Base-by-base conservation (phyloP, 2,113 vertebrate genomes). In the Vicugna pacos region DNA sequence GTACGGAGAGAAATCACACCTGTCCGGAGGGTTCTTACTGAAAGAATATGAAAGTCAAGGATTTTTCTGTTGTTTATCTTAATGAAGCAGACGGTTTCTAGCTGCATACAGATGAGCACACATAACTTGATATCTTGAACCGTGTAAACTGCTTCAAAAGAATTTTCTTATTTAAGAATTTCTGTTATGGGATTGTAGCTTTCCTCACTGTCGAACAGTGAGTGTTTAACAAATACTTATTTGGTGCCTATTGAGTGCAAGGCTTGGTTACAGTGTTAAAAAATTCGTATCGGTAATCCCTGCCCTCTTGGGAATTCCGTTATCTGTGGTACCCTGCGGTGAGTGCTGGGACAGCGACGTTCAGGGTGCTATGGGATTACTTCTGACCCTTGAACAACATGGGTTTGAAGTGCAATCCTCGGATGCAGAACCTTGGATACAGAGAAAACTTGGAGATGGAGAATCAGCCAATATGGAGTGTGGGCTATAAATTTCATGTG, bases 51-150 rank as follows among this genome's bases (percentile, higher is more conserved):
- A 12, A 76, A 64, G 22, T 54, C 76, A 85, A 69, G 54, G 70
- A 32, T 54, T 60, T 87, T 73, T 89, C 52, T 64, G 54, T 86
- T 85, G 16, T 77, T 70, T 60, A 32, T 38, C 19, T 83, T 62
- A 38, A 94, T 67, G 54, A 95, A 88, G 24, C 76, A 38, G 83
- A 70, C 75, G 65, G 62, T 46, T 65, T 95, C 30, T 16, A 84
- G 73, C 60, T 81, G 72, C 92, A 80, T 86, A 35, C 70, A 89
- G 77, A 93, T 64, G 48, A 84, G 70, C 70, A 26, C 54, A 84
- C 65, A 88, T 84, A 80, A 35, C 79, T 62, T 76, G 64, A 83
- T 52, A 81, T 94, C 56, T 86, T 85, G 52, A 83, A 50, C 35
- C 35, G 3, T 32, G 6, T 86, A 93, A 58, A 28, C 48, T 73